These are phyloP conservation scores for Odontophorus gujanensis DNA, from an alignment of 2,113 vertebrate species.

Conservation along the genomic window DNA sequence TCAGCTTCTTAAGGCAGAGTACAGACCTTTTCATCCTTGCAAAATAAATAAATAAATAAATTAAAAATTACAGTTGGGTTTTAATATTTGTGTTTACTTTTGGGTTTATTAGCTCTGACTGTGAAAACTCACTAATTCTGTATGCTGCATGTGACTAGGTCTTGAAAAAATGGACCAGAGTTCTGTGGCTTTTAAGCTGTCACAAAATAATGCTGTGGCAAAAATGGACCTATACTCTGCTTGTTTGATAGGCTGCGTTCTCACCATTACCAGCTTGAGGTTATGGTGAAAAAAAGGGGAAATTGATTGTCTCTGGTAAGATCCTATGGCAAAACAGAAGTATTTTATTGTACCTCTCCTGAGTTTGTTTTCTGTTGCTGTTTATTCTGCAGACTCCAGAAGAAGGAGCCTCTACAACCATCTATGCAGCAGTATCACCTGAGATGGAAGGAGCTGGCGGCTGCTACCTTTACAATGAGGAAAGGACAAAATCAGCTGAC, in stretches of 20 bases:
- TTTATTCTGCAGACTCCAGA: slow-evolving; percentile 82
- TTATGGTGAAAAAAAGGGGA: neutral
- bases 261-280: neutral
- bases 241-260: neutral
- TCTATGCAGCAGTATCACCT: slow-evolving; percentile 80
- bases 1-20: neutral
- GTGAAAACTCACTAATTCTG: neutral
- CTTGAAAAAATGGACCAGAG: neutral
- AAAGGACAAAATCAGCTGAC: slow-evolving; percentile 77
- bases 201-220: neutral
- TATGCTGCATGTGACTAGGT: neutral
- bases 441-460: slow-evolving; percentile 86
- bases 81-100: slow-evolving; percentile 25
- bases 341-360: neutral
- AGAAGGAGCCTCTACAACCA: slow-evolving; percentile 84
- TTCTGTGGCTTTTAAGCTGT: neutral
- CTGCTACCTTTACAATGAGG: slow-evolving; percentile 89
- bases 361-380: neutral
- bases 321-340: neutral
- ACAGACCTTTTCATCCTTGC: neutral
- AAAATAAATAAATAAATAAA: neutral
- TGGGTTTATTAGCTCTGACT: neutral
- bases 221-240: neutral
- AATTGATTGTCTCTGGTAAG: neutral
- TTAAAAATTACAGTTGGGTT: neutral